Base-by-base conservation (phyloP, 2,113 vertebrate genomes). In the Synodontis membranacea region DNA sequence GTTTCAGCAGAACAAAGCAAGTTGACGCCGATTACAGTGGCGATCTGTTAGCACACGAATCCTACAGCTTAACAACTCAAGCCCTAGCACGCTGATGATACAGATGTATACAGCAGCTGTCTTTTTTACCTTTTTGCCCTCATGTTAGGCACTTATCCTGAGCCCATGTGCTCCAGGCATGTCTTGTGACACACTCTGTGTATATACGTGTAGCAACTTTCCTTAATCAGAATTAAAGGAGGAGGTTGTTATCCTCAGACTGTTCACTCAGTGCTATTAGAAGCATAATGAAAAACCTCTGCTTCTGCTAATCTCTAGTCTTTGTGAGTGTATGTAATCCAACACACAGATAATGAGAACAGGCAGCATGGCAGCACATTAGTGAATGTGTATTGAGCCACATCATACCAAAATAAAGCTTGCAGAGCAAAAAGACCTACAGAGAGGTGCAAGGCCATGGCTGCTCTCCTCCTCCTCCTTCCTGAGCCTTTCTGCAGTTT, bases 301-400 rank as follows among this genome's bases (percentile, higher is more conserved):
- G 78, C 39, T 58, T 74, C 34, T 37, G 66, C 42, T 80, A 75
- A 86, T 62, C 68, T 23, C 14, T 56, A 58, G 19, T 50, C 37
- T 76, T 76, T 21, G 64, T 9, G 28, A 78, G 23, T 82, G 68
- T 78, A 79, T 84, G 84, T 88, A 89, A 86, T 79, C 52, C 90
- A 91, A 90, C 91, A 91, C 92, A 34, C 87, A 87, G 90, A 91
- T 90, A 91, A 91, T 93, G 92, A 92, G 93, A 92, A 93, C 91
- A 92, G 92, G 91, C 84, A 70, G 85, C 86, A 91, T 92, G 92
- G 92, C 92, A 93, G 92, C 90, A 92, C 91, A 94, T 95, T 92
- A 92, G 91, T 93, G 92, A 91, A 88, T 93, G 88, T 89, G 92
- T 92, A 91, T 94, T 92, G 89, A 88, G 88, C 86, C 23, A 90